phyloP scores from a whole-genome alignment of 2,888 invertebrate species.

The Nomada goodeniana region DNA sequence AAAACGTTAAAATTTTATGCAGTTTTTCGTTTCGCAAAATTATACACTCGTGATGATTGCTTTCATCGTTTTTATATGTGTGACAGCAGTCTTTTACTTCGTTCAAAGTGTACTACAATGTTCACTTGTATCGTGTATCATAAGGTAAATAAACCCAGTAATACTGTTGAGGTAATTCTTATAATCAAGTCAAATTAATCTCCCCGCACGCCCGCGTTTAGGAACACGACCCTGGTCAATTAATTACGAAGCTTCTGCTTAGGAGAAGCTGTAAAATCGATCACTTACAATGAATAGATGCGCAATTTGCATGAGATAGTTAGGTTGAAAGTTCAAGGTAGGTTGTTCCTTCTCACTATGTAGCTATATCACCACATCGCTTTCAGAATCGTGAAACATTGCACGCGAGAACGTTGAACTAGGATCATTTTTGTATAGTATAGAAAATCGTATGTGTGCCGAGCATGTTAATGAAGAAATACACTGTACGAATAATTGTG shows the following conservation, averaged over 20 bases:
- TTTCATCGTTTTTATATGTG: too few relatives aligned
- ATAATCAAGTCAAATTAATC: neutral
- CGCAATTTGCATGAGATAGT: neutral
- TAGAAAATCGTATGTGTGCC: neutral
- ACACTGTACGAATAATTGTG: neutral
- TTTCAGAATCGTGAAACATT: neutral
- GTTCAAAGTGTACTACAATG: too few relatives aligned
- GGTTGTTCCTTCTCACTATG: conserved; percentile 17
- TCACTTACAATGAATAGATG: neutral
- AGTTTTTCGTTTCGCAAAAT: too few relatives aligned
- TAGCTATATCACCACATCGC: neutral
- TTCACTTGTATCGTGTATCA: too few relatives aligned
- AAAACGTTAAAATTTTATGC: too few relatives aligned
- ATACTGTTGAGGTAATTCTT: neutral
- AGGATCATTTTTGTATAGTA: neutral
- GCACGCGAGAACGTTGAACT: neutral
- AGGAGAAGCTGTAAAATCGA: conserved; percentile 1
- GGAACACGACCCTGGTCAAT: neutral
- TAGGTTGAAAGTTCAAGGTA: conserved; percentile 5
- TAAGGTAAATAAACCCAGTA: neutral
- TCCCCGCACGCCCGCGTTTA: neutral
- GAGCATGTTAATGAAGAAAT: neutral
- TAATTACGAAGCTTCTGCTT: neutral
- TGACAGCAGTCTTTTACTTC: too few relatives aligned
- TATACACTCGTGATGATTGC: too few relatives aligned